These are phyloP conservation scores for Corythornis vintsioides DNA, from an alignment of 2,113 vertebrate genomes.

Conservation along the genomic window DNA sequence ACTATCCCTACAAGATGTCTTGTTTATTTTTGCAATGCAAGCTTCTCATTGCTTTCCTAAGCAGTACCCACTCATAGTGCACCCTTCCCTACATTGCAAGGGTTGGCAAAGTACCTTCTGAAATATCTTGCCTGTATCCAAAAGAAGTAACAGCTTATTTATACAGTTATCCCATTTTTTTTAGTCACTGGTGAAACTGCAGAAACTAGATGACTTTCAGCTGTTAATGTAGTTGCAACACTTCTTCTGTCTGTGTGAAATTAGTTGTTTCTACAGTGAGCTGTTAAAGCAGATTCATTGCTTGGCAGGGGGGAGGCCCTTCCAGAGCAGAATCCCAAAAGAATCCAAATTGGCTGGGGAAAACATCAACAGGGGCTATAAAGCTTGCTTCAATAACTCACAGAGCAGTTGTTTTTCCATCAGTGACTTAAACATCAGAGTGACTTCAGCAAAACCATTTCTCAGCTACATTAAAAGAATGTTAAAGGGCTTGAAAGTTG, in stretches of 20 bases:
- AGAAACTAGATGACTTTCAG: constrained; percentile 4
- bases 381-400: neutral
- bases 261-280: neutral
- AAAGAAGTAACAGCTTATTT: neutral
- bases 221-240: neutral
- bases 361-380: neutral
- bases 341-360: neutral
- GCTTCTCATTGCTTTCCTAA: neutral
- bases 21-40: neutral
- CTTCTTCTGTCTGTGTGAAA: neutral
- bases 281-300: neutral
- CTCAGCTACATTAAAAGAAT: neutral
- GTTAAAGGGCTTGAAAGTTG: neutral
- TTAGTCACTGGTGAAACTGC: neutral
- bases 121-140: neutral
- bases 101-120: neutral
- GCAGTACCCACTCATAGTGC: no score
- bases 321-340: neutral
- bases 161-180: neutral
- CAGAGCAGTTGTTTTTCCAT: neutral
- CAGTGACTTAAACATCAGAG: neutral
- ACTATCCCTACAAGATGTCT: neutral
- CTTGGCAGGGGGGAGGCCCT: neutral
- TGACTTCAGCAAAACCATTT: neutral
- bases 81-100: neutral